Evolutionary conservation across 2,113 vertebrate genomes (phyloP), one percentile per base, ranked within the genome.

Genomic region (Platichthys flesus): DNA sequence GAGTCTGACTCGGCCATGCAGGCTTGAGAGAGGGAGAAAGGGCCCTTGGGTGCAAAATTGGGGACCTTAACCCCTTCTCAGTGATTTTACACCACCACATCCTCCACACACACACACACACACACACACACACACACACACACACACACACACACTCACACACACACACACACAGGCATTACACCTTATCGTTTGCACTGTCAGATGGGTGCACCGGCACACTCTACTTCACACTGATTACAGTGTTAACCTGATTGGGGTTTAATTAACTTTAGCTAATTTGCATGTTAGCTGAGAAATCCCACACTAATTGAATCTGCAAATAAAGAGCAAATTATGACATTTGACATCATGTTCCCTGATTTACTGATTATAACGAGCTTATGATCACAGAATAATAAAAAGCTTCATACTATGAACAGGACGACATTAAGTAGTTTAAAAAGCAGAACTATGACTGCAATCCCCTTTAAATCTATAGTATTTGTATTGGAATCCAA

Each of bases 21-120:
- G 49, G 57, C 56, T 49, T 61, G 55, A 35, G 23, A 45, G 74
- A 18, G 13, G 45, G 45, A 49, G 15, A 18, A 62, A 45, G 67
- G 54, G 78, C 67, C 71, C 71, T 71, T 49, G 71, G 54, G 81
- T 78, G 52, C 52, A 78, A 69, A 76, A 21, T 24, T 0, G n/a
- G 51, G 52, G 28, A 74, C 72, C 42, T 74, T 28, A 37, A 45
- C 35, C 28, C 51, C 26, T 54, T 83, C 62, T 18, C 63, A 42
- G 18, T n/a, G n/a, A 63, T 67, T 60, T 65, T 75, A 55, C 71
- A 49, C 69, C 65, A 62, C 13, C 76, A 67, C 71, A 78, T 82
- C 40, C 8, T 12, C 2, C 10, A 9, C 16, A 23, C 35, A 67
- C 16, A 57, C 49, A 60, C 28, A 31, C 4, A 31, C 28, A 31